Percentiles rank a stretch among this genome's conserved stretches.
phyloP scores from a whole-genome alignment of 2,113 vertebrate genomes.

The Strix uralensis region DNA sequence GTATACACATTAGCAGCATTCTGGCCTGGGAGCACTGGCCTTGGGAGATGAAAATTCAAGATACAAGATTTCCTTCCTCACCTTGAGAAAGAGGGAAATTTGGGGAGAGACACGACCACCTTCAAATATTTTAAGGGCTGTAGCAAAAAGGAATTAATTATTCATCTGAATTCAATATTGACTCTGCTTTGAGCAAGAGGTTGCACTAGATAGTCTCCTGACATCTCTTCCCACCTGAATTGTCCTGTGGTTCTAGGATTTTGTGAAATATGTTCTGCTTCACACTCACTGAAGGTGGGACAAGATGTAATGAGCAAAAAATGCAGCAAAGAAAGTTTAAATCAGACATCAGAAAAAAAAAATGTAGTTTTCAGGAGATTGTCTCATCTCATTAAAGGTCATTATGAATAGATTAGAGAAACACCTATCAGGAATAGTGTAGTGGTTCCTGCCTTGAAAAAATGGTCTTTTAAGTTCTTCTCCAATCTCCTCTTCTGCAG shows the following conservation, averaged over 20 bases:
- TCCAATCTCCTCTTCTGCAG: neutral
- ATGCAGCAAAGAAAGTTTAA: neutral
- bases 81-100: neutral
- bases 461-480: neutral
- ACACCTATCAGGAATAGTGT: neutral
- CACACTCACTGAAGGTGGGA: neutral
- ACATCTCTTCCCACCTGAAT: neutral
- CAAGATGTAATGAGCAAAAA: neutral
- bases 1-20: neutral
- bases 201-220: neutral
- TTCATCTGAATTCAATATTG: neutral
- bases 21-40: neutral
- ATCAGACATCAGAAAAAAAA: neutral
- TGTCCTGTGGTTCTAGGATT: neutral
- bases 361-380: fast-evolving
- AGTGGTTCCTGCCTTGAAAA: neutral
- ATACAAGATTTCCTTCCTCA: neutral
- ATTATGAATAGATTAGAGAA: neutral
- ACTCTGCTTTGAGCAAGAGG: neutral
- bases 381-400: neutral
- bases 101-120: neutral
- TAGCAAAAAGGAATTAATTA: neutral
- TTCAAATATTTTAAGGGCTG: neutral
- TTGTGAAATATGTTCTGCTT: neutral
- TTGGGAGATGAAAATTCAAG: neutral